These are phyloP conservation scores for Apodemus agrarius DNA, from an alignment of 2,797 vertebrate genomes.

Conservation along the genomic window DNA sequence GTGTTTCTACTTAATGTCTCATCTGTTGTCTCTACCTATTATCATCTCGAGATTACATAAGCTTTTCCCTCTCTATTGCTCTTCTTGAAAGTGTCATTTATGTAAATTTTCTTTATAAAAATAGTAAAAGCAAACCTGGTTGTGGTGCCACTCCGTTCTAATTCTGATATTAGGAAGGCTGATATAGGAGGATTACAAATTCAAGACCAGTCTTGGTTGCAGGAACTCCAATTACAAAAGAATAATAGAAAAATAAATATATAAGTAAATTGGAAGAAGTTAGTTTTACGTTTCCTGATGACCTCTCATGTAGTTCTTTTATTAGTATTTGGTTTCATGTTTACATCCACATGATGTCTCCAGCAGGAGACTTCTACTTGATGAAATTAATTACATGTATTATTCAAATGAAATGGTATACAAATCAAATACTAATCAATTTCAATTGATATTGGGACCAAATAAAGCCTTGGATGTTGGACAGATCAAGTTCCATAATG, in stretches of 20 bases:
- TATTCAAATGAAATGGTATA: not conserved
- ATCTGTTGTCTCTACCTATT: not conserved
- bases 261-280: not conserved
- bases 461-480: not conserved
- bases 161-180: not conserved
- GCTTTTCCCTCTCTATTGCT: not conserved
- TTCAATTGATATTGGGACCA: not conserved
- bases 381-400: not conserved
- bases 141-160: not conserved
- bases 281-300: not conserved
- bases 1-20: not conserved
- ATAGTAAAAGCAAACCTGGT: not conserved
- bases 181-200: not conserved
- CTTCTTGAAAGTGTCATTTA: not conserved
- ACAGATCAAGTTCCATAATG: not conserved
- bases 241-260: not conserved
- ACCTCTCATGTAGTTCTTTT: not conserved
- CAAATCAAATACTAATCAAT: not conserved
- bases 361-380: not conserved
- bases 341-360: not conserved
- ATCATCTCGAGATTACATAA: not conserved
- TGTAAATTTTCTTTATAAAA: slow-evolving; percentile 26
- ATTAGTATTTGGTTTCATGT: not conserved
- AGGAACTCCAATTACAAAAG: not conserved
- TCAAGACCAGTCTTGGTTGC: not conserved